Evolutionary conservation across 2,888 invertebrate genomes (phyloP).

Genomic region (Stictocephala bisonia): DNA sequence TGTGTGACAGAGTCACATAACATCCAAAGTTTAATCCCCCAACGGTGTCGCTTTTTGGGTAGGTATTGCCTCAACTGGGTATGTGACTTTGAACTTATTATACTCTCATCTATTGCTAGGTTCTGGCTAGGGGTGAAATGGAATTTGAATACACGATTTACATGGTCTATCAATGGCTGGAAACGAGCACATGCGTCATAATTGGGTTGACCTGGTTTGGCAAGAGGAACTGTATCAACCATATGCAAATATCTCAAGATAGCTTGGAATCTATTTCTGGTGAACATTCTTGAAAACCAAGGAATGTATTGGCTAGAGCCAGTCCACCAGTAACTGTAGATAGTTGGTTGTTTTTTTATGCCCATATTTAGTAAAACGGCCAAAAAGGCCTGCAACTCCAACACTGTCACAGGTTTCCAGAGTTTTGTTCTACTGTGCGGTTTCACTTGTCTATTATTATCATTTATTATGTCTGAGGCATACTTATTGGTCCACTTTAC

Average conservation of each 20-base stretch:
- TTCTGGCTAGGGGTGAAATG: background rate
- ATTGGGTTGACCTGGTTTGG: background rate
- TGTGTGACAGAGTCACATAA: slow-evolving; percentile 28
- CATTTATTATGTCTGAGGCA: background rate
- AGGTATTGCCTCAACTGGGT: slow-evolving; percentile 7
- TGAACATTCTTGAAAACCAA: background rate
- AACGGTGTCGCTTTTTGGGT: slow-evolving; percentile 28
- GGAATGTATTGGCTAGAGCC: background rate
- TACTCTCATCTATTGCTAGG: background rate
- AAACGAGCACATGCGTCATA: slow-evolving; percentile 1
- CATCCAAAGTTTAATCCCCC: slow-evolving; percentile 20
- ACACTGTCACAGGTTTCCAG: slow-evolving; percentile 7
- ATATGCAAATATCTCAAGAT: slow-evolving; percentile 2
- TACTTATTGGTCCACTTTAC: slow-evolving; percentile 20
- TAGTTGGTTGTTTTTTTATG: background rate
- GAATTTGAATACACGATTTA: background rate
- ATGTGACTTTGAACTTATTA: slow-evolving; percentile 18
- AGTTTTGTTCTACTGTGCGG: background rate
- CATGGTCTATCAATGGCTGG: background rate
- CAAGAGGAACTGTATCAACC: background rate
- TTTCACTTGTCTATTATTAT: background rate
- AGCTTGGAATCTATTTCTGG: background rate
- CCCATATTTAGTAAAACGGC: background rate
- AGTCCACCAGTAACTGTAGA: background rate
- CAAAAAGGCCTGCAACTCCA: slow-evolving; percentile 6